These are phyloP conservation scores for Eupleurogrammus muticus DNA, from an alignment of 2,797 vertebrate genomes.

Conservation along the genomic window DNA sequence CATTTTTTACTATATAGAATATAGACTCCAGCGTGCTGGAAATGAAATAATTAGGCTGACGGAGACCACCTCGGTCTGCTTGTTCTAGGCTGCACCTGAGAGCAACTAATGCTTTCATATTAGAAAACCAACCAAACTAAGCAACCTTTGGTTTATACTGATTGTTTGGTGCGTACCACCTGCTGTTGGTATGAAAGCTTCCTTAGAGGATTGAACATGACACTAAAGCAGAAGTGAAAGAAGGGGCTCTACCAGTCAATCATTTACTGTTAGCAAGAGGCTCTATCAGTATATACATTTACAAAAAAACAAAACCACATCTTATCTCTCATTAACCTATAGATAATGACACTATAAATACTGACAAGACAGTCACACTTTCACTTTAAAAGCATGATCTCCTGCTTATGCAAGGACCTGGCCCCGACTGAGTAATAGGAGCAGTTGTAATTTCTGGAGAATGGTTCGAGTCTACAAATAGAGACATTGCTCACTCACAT, in stretches of 20 bases:
- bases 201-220: too few species aligned
- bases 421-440: constrained; percentile 46
- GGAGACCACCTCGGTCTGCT: too few species aligned
- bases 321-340: constrained; percentile 7
- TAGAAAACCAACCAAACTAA: too few species aligned
- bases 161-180: too few species aligned
- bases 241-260: neutral
- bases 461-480: constrained; percentile 71
- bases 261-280: neutral
- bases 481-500: constrained; percentile 60
- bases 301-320: neutral
- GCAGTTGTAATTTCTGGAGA: constrained; percentile 57
- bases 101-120: too few species aligned
- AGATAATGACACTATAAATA: neutral
- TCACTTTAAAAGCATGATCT: constrained; percentile 26
- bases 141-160: too few species aligned
- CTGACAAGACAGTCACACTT: neutral
- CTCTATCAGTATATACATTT: neutral
- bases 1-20: too few species aligned
- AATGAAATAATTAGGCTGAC: too few species aligned
- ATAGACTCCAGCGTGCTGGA: too few species aligned
- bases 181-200: too few species aligned
- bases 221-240: neutral
- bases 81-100: too few species aligned
- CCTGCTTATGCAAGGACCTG: constrained; percentile 46